Conservation (phyloP, 2,888 invertebrate species). For the Limenitis camilla region DNA sequence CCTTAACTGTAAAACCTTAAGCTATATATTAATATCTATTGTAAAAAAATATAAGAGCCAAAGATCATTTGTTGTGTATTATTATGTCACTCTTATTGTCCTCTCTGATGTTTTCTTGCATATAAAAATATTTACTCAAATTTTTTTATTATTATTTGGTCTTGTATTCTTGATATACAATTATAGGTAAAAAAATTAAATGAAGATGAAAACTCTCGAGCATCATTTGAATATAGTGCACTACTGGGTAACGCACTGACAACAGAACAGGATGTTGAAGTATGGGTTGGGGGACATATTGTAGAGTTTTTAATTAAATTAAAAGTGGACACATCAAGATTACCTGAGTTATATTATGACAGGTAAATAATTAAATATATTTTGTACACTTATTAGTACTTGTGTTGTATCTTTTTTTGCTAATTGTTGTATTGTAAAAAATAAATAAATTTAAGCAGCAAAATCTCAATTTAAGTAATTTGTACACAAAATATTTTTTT, state of each 20-base stretch:
- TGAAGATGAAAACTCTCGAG: slow-evolving; percentile 70
- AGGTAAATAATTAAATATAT: slow-evolving; percentile 37
- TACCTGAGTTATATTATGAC: slow-evolving; percentile 74
- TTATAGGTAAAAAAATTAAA: slow-evolving; percentile 60
- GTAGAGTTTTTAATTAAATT: slow-evolving; percentile 80
- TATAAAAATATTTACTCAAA: background rate
- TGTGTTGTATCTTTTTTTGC: background rate
- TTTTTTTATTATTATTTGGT: background rate
- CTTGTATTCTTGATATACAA: background rate
- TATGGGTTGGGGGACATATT: too few species aligned
- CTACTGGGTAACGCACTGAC: slow-evolving; percentile 71
- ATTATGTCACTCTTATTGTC: too few species aligned
- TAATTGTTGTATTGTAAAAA: background rate
- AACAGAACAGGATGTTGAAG: slow-evolving; percentile 77
- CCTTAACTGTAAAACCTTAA: too few species aligned
- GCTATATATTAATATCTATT: too few species aligned
- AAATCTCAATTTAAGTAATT: too few species aligned
- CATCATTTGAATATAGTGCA: slow-evolving; percentile 78
- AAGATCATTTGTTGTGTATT: too few species aligned
- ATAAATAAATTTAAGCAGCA: background rate
- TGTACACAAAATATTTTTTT: background rate
- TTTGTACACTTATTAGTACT: background rate
- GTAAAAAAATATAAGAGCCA: too few species aligned
- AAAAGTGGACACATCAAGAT: slow-evolving; percentile 75
- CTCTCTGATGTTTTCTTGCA: too few species aligned